Conservation (phyloP, 2,888 invertebrate genomes). For the Taphrorychus bicolor region DNA sequence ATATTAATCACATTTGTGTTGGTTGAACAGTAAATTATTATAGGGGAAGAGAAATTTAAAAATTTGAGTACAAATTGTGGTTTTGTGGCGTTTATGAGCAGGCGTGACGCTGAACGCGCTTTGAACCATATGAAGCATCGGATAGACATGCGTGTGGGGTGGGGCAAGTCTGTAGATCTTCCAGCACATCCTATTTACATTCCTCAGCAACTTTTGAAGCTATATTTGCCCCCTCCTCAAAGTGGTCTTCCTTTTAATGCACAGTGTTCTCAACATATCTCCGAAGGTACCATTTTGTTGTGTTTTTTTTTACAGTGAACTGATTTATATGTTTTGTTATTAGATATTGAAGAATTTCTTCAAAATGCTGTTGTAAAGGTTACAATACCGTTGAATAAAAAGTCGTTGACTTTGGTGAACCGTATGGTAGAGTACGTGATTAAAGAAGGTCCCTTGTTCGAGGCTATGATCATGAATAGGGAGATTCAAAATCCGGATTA, state of each 20-base stretch:
- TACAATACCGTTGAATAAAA: constrained; percentile 65
- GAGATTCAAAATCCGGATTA: constrained; percentile 95
- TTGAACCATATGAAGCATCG: constrained; percentile 84
- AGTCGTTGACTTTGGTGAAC: constrained; percentile 89
- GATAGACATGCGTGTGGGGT: constrained; percentile 93
- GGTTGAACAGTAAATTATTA: constrained; percentile 4
- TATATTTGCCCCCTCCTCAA: constrained; percentile 83
- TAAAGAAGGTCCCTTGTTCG: constrained; percentile 98
- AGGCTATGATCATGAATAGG: constrained; percentile 97
- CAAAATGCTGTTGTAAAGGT: constrained; percentile 61
- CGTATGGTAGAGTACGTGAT: constrained; percentile 99
- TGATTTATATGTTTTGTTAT: not conserved
- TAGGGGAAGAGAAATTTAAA: constrained; percentile 85
- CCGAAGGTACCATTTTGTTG: not conserved
- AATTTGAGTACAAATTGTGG: constrained; percentile 91
- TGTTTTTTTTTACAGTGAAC: no score
- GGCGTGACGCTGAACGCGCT: constrained; percentile 95
- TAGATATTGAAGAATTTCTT: constrained; percentile 14
- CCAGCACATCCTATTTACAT: constrained; percentile 96
- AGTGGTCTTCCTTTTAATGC: constrained; percentile 99
- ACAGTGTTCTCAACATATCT: constrained; percentile 69
- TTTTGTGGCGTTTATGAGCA: constrained; percentile 98
- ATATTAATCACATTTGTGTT: not conserved
- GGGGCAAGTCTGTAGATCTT: constrained; percentile 97
- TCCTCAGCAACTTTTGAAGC: constrained; percentile 81